Conservation (phyloP, 2,797 vertebrate species). For the Diplodus sargus region DNA sequence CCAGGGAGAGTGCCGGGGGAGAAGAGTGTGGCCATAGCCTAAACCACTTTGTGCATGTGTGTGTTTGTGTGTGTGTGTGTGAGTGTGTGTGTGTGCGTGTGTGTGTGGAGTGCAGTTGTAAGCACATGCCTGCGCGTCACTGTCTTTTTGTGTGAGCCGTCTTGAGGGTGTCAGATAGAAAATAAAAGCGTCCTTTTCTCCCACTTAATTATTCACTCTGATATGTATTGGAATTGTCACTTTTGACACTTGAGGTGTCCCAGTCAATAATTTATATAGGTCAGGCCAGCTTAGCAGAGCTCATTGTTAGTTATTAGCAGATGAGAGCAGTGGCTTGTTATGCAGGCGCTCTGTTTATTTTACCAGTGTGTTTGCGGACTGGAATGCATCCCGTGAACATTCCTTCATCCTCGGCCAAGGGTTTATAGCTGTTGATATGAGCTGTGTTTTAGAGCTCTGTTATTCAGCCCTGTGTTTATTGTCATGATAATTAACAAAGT, state of each 20-base stretch:
- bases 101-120: slow-evolving; percentile 11
- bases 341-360: slow-evolving; percentile 76
- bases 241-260: slow-evolving; percentile 82
- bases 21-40: slow-evolving; percentile 72
- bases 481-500: slow-evolving; percentile 73
- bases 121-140: slow-evolving; percentile 55
- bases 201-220: slow-evolving; percentile 80
- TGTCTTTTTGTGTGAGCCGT: slow-evolving; percentile 62
- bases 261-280: slow-evolving; percentile 84
- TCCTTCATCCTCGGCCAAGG: slow-evolving; percentile 75
- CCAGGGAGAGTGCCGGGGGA: slow-evolving; percentile 82
- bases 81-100: slow-evolving; percentile 44
- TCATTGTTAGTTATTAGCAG: slow-evolving; percentile 80
- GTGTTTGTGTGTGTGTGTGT: slow-evolving; percentile 37
- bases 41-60: slow-evolving; percentile 70
- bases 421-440: slow-evolving; percentile 73
- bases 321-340: slow-evolving; percentile 74
- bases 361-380: slow-evolving; percentile 75
- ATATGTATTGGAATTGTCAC: slow-evolving; percentile 82
- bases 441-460: slow-evolving; percentile 54
- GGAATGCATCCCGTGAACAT: slow-evolving; percentile 73
- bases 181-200: slow-evolving; percentile 74
- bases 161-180: slow-evolving; percentile 71
- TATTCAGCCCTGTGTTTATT: slow-evolving; percentile 73
- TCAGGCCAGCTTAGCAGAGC: slow-evolving; percentile 73